Base-by-base conservation (phyloP, 2,888 invertebrate species). In the Eupithecia tripunctaria region DNA sequence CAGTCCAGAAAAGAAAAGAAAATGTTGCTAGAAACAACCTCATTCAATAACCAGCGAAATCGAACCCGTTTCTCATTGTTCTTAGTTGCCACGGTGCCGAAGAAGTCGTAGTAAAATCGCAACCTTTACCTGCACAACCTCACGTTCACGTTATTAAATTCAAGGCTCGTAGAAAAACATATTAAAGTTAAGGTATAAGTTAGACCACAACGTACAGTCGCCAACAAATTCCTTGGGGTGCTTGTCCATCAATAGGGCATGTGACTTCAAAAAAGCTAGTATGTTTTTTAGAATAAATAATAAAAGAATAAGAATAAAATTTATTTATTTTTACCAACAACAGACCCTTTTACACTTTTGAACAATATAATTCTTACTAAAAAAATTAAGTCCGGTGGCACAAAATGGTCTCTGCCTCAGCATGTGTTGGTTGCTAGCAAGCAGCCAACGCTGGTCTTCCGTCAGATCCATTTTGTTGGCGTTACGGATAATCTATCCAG, bases 151-250 rank as follows among this genome's bases (percentile, higher is more conserved):
- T 25, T 56, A 56, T 56, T 56, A 56, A 56, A 56, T 56, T 56
- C 56, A 56, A 56, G 25, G 56, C 56, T 56, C 56, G 56, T 56
- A 56, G 56, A 56, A 56, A 56, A 56, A 56, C 56, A 25, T 56
- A 56, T 56, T 56, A 56, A 56, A 56, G 56, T 56, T 56, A 25
- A 56, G 21, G 21, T 51, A 21, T 51, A 51, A 51, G 51, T 51
- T 25, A 51, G 51, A 56, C 56, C 56, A 25, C 56, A 56, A 14
- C 0, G 56, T 56, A 56, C 56, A 56, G 56, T 56, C 56, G 25
- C 5, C 56, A 21, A 5, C 12, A 25, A 56, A 25, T 56, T 51
- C 2, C 21, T 25, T 25, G 21, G 21, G n/a, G 36, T 36, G 7
- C 38, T 14, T 18, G 18, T 43, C 18, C 18, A 43, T 18, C 43